Evolutionary conservation across 1,140 invertebrate genomes (phyloP).

Genomic region (Tachypleus tridentatus): DNA sequence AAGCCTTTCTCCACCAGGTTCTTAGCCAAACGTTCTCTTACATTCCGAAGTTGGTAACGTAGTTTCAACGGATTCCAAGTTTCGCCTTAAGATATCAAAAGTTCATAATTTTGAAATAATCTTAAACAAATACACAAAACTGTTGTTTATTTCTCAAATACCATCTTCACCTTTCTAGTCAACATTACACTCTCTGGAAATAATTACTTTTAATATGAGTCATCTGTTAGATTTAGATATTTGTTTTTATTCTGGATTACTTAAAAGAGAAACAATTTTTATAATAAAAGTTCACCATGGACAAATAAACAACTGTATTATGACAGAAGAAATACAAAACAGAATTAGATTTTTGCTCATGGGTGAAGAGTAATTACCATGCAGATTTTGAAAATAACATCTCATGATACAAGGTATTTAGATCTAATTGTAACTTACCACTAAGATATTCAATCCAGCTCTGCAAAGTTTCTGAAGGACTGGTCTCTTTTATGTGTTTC

Average conservation of each 20-base stretch:
- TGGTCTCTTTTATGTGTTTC: conserved; percentile 95
- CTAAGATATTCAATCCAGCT: conserved; percentile 99
- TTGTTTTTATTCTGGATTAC: too few species aligned
- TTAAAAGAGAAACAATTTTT: too few species aligned
- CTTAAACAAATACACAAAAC: not conserved
- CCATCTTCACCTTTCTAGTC: too few species aligned
- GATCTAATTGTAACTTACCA: conserved; percentile 47
- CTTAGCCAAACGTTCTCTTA: conserved; percentile 95
- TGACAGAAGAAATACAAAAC: not conserved
- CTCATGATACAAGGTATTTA: too few species aligned
- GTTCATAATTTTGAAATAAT: conserved; percentile 5
- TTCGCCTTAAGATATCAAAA: conserved; percentile 58
- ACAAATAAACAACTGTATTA: too few species aligned
- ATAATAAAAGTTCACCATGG: too few species aligned
- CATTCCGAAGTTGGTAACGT: conserved; percentile 96
- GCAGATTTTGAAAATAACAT: too few species aligned
- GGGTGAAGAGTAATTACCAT: too few species aligned
- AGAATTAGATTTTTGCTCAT: not conserved
- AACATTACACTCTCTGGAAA: too few species aligned
- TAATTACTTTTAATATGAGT: too few species aligned
- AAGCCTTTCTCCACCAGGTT: conserved; percentile 99
- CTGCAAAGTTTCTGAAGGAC: conserved; percentile 92
- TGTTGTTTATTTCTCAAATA: too few species aligned
- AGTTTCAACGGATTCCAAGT: conserved; percentile 99
- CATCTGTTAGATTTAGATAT: too few species aligned